A percentile compares a stretch with the other conserved stretches of the same genome.
Conservation (phyloP, 2,888 invertebrate species). For the Melanostoma mellinum region DNA sequence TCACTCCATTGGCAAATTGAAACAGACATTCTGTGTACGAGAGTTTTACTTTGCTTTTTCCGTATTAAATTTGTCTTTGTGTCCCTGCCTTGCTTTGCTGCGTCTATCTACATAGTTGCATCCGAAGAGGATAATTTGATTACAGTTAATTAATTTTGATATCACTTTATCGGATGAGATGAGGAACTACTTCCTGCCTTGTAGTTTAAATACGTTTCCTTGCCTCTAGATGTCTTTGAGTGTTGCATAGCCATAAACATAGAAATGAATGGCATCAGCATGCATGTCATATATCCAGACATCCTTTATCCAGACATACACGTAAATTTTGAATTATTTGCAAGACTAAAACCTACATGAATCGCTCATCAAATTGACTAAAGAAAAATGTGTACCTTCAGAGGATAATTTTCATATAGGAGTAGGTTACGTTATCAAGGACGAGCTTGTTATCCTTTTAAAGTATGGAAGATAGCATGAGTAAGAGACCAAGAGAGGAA, state of each 20-base stretch:
- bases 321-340: slow-evolving; percentile 13
- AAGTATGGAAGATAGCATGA: background rate
- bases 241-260: slow-evolving; percentile 5
- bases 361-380: slow-evolving; percentile 66
- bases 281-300: slow-evolving; percentile 56
- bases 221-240: slow-evolving; percentile 4
- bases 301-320: slow-evolving; percentile 33
- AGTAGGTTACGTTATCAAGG: slow-evolving; percentile 16
- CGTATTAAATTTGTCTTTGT: slow-evolving; percentile 43
- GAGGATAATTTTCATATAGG: slow-evolving; percentile 29
- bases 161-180: slow-evolving; percentile 61
- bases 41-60: slow-evolving; percentile 4
- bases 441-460: slow-evolving; percentile 36
- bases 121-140: slow-evolving; percentile 65
- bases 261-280: slow-evolving; percentile 48
- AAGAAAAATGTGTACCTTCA: slow-evolving; percentile 49
- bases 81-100: slow-evolving; percentile 24
- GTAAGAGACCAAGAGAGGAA: background rate
- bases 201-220: slow-evolving; percentile 29
- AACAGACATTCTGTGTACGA: too few species aligned
- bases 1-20: too few species aligned
- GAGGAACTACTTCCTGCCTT: slow-evolving; percentile 41
- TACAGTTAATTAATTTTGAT: slow-evolving; percentile 72
- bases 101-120: slow-evolving; percentile 39
- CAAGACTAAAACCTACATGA: slow-evolving; percentile 25